Conservation (phyloP, 2,888 invertebrate genomes). For the Steinernema hermaphroditum region DNA sequence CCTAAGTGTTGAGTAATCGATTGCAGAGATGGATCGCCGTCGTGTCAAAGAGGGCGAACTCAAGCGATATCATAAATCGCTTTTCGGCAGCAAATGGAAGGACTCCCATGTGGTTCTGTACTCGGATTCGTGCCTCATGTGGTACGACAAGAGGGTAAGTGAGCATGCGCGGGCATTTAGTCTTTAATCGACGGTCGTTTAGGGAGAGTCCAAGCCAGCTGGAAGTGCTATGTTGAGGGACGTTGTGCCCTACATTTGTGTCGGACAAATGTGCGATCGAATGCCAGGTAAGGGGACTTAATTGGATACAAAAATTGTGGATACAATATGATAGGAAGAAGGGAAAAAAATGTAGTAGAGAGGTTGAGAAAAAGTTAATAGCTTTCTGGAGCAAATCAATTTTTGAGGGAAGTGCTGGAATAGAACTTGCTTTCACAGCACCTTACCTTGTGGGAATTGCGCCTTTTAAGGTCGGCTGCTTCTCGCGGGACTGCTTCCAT, state of each 20-base stretch:
- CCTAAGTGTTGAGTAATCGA: neutral
- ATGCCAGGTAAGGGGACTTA: slow-evolving; percentile 48
- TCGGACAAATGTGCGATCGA: slow-evolving; percentile 52
- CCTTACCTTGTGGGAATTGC: too few relatives aligned
- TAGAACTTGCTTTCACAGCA: too few relatives aligned
- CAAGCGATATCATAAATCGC: slow-evolving; percentile 55
- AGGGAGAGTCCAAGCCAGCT: slow-evolving; percentile 53
- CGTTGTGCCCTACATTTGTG: slow-evolving; percentile 58
- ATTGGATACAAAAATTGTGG: too few relatives aligned
- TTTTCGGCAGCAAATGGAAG: slow-evolving; percentile 62
- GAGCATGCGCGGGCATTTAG: neutral
- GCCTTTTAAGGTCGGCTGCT: too few relatives aligned
- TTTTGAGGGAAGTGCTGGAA: too few relatives aligned
- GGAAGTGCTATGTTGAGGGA: slow-evolving; percentile 52
- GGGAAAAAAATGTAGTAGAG: too few relatives aligned
- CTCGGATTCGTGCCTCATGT: slow-evolving; percentile 57
- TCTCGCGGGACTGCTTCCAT: too few relatives aligned
- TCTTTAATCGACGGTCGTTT: slow-evolving; percentile 30
- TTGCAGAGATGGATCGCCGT: slow-evolving; percentile 42
- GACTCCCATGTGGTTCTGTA: slow-evolving; percentile 54
- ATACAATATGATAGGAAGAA: too few relatives aligned
- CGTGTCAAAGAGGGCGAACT: slow-evolving; percentile 62
- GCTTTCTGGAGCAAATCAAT: too few relatives aligned
- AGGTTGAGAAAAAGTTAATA: too few relatives aligned
- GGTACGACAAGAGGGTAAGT: slow-evolving; percentile 58